A percentile compares a stretch with the other conserved stretches of the same genome.
phyloP scores from a whole-genome alignment of 2,797 vertebrate genomes.

The Danio choprae region DNA sequence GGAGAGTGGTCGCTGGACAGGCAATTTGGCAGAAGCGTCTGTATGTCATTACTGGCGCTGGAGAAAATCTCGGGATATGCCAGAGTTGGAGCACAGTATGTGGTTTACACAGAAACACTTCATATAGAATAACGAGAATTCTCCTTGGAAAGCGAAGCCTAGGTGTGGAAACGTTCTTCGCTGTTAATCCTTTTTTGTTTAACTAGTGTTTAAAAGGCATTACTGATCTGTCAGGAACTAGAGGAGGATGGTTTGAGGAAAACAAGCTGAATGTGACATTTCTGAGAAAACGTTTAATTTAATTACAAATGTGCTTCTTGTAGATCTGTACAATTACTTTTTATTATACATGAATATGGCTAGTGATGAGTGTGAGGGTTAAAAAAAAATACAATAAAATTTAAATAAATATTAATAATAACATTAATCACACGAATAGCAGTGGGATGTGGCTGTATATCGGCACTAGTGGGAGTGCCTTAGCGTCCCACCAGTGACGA shows the following conservation, averaged over 20 bases:
- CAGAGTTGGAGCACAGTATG: background rate
- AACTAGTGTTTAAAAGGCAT: background rate
- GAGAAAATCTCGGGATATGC: background rate
- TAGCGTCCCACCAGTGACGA: too few relatives aligned
- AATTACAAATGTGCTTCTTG: too few relatives aligned
- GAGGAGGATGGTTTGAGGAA: background rate
- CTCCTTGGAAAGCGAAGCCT: background rate
- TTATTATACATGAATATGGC: too few relatives aligned
- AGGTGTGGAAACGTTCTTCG: background rate
- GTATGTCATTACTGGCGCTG: background rate
- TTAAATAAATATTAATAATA: too few relatives aligned
- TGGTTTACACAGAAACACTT: background rate
- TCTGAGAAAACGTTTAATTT: background rate
- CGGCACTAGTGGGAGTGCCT: too few relatives aligned
- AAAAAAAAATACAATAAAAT: too few relatives aligned
- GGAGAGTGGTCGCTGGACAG: background rate
- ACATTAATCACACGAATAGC: too few relatives aligned
- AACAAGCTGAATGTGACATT: background rate
- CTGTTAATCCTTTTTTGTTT: background rate
- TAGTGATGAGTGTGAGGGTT: too few relatives aligned
- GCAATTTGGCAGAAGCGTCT: slow-evolving; percentile 5
- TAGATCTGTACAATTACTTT: too few relatives aligned
- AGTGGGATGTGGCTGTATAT: too few relatives aligned
- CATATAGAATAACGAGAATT: background rate
- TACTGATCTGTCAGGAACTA: background rate